Percentiles rank a stretch among this genome's conserved stretches.
Evolutionary conservation across 2,888 invertebrate species (phyloP).

Genomic region (Muschampia plurimacula): DNA sequence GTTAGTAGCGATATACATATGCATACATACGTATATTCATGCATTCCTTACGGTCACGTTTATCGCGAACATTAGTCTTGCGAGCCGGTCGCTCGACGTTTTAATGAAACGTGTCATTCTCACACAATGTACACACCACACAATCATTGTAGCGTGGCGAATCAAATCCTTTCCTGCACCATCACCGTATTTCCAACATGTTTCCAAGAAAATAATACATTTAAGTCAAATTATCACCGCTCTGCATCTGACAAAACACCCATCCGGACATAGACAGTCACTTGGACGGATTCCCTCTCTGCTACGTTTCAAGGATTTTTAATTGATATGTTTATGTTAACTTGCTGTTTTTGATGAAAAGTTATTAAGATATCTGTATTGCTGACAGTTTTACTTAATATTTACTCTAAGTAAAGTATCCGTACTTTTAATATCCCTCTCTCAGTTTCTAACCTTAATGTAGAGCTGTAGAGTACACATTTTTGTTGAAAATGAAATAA

Average conservation of each 20-base stretch:
- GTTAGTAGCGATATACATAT: conserved; percentile 24
- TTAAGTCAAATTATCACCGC: not conserved
- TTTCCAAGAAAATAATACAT: conserved; percentile 21
- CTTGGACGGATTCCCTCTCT: not conserved
- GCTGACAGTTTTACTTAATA: too few species aligned
- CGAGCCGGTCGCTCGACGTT: conserved; percentile 45
- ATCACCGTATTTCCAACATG: conserved; percentile 1
- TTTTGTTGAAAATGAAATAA: too few species aligned
- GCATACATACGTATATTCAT: conserved; percentile 31
- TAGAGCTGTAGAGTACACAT: too few species aligned
- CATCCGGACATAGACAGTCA: not conserved
- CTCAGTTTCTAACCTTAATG: too few species aligned
- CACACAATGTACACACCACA: conserved; percentile 21
- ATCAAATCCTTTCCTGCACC: not conserved
- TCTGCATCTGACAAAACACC: not conserved
- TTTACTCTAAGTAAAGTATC: too few species aligned
- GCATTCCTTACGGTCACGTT: conserved; percentile 44
- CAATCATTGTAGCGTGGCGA: conserved; percentile 16
- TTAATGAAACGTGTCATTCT: conserved; percentile 49
- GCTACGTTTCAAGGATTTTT: conserved; percentile 1
- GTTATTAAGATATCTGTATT: too few species aligned
- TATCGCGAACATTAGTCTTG: conserved; percentile 46
- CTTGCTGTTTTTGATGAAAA: not conserved
- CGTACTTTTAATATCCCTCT: too few species aligned
- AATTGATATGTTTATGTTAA: not conserved